phyloP scores from a whole-genome alignment of 2,888 invertebrate genomes.

The Protophormia terraenovae region DNA sequence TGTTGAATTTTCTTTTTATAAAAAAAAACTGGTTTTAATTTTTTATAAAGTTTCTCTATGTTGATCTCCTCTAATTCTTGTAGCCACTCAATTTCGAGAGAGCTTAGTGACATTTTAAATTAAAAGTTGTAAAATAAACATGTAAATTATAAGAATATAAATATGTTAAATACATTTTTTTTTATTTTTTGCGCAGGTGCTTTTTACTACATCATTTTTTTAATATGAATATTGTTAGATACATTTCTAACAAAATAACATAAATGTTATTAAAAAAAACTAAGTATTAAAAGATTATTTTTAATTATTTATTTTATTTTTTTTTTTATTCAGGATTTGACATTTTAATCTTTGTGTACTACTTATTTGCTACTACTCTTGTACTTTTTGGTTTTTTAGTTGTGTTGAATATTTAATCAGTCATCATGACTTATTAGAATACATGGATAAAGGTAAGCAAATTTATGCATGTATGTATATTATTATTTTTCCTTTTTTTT shows the following conservation, averaged over 20 bases:
- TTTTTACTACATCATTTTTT: neutral
- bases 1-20: too few relatives aligned
- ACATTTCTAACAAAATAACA: too few relatives aligned
- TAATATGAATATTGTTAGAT: neutral
- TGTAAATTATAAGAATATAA: too few relatives aligned
- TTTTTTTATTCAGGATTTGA: neutral
- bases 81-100: neutral
- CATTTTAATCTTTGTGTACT: neutral
- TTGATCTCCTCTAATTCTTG: neutral
- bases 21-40: too few relatives aligned
- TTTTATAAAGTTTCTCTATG: too few relatives aligned
- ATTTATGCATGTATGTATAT: neutral
- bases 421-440: slow-evolving; percentile 15
- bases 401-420: slow-evolving; percentile 1
- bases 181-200: neutral
- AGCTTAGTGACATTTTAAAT: neutral
- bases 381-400: neutral
- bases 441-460: neutral
- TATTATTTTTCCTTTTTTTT: neutral
- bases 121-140: slow-evolving; percentile 11
- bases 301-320: neutral
- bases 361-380: neutral
- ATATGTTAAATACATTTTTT: neutral
- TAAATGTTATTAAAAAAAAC: too few relatives aligned
- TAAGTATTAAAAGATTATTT: neutral